Evolutionary conservation across 2,888 invertebrate species (phyloP).

Genomic region (Drosophila longiperda): DNA sequence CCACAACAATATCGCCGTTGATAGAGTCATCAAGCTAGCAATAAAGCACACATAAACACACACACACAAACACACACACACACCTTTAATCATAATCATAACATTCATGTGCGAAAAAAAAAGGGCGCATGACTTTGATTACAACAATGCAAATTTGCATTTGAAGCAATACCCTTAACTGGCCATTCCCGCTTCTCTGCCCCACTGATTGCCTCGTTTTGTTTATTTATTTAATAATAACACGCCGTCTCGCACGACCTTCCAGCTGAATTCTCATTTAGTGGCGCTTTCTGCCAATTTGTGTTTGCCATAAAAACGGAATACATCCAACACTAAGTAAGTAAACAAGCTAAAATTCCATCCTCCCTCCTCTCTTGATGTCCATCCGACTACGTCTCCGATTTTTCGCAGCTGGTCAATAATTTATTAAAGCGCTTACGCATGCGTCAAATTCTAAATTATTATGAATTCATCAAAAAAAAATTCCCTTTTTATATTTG

Average conservation of each 20-base stretch:
- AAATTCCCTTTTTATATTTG: not conserved
- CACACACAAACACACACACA: not conserved
- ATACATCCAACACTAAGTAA: not conserved
- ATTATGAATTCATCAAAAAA: not conserved
- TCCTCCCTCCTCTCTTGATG: slow-evolving; percentile 1
- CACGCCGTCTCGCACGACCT: slow-evolving; percentile 3
- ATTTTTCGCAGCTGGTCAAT: slow-evolving; percentile 13
- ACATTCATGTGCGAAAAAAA: slow-evolving; percentile 14
- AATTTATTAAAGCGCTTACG: slow-evolving; percentile 1
- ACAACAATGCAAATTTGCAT: slow-evolving; percentile 37
- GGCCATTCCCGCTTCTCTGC: slow-evolving; percentile 8
- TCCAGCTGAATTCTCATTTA: slow-evolving; percentile 11
- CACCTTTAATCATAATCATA: not conserved
- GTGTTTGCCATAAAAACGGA: slow-evolving; percentile 12
- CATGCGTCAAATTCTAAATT: not conserved
- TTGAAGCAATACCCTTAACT: slow-evolving; percentile 19
- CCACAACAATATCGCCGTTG: slow-evolving; percentile 45
- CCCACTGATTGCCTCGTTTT: slow-evolving; percentile 6
- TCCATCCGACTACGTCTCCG: slow-evolving; percentile 13
- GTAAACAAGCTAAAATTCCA: slow-evolving; percentile 14
- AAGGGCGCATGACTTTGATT: slow-evolving; percentile 69
- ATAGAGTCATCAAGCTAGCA: slow-evolving; percentile 46
- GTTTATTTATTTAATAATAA: slow-evolving; percentile 24
- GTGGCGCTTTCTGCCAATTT: slow-evolving; percentile 22
- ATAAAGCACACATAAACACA: slow-evolving; percentile 12